Base-by-base conservation (phyloP, 1,140 invertebrate genomes). In the Zaprionus nigranus region DNA sequence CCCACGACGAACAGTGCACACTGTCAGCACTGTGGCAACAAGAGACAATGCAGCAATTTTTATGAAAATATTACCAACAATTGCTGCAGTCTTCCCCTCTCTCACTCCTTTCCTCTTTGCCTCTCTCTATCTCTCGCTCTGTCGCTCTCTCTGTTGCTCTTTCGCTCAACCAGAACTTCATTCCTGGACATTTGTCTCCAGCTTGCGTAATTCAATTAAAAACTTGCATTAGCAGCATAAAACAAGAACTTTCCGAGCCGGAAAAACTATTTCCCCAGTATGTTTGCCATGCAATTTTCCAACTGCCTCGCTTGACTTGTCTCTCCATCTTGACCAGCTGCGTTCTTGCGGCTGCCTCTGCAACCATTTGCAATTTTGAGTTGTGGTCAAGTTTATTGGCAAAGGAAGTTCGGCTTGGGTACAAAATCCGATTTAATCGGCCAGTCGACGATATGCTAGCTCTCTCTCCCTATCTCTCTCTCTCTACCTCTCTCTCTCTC, bases 131-230 rank as follows among this genome's bases (percentile, higher is more conserved):
- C 9, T 30, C 5, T 20, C 3, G 34, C 61, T 38, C 46, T 30
- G 2, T 2, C n/a, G 30, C 12, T 26, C 3, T 36, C 34, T 65
- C 20, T 34, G 20, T 5, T 1, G 22, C 24, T 46, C 6, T 43
- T 15, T 46, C 38, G 28, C 46, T 22, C 24, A 26, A 54, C 6
- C 22, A 28, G 20, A 28, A 12, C 13, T 56, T 26, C 34, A 61
- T 53, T 56, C 56, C 34, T 46, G 34, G n/a, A 7, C 56, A 36
- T 53, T 60, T 68, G 71, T 74, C 66, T 62, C 51, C 57, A 15
- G 22, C 67, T 65, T 60, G 43, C 57, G 60, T 72, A 72, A 76
- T 76, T 76, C 68, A 76, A 76, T 72, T 76, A 76, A 72, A 76
- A 76, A 72, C 60, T 76, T 76, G 74, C 60, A 66, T 76, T 72